Conservation (phyloP, 2,113 vertebrate genomes). For the Hippoglossus stenolepis region DNA sequence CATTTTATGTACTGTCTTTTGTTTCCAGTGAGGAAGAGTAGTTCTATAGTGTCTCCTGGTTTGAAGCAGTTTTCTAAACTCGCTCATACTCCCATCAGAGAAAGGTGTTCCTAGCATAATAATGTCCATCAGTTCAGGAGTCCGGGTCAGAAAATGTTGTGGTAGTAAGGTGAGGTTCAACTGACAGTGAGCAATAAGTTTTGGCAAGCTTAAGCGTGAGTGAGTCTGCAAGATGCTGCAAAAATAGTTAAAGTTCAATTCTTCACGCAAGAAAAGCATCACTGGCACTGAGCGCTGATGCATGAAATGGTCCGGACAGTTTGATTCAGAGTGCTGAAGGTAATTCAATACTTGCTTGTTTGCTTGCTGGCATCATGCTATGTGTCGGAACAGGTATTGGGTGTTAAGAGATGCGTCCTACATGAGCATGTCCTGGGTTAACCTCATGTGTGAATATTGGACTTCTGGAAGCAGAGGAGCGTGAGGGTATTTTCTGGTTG, state of each 20-base stretch:
- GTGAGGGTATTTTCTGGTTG: conserved; percentile 35
- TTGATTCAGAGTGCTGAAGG: conserved; percentile 31
- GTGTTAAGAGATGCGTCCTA: conserved; percentile 30
- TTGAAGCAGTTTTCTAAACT: neutral
- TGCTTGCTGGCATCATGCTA: conserved; percentile 32
- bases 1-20: neutral
- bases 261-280: conserved; percentile 11
- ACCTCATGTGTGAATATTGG: conserved; percentile 40
- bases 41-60: neutral
- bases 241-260: conserved; percentile 29
- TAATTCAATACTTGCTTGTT: conserved; percentile 42
- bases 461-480: conserved; percentile 19
- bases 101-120: neutral
- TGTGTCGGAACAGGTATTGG: conserved; percentile 13
- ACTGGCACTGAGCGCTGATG: conserved; percentile 18
- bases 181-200: conserved; percentile 3
- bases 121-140: conserved; percentile 17
- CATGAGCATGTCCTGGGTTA: conserved; percentile 29
- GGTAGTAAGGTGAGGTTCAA: neutral
- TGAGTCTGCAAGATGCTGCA: conserved; percentile 16
- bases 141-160: conserved; percentile 14
- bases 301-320: conserved; percentile 35
- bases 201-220: conserved; percentile 1
- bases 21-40: neutral
- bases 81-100: neutral